Evolutionary conservation across 1,140 invertebrate species (phyloP).

Genomic region (Epicauta chinensis): DNA sequence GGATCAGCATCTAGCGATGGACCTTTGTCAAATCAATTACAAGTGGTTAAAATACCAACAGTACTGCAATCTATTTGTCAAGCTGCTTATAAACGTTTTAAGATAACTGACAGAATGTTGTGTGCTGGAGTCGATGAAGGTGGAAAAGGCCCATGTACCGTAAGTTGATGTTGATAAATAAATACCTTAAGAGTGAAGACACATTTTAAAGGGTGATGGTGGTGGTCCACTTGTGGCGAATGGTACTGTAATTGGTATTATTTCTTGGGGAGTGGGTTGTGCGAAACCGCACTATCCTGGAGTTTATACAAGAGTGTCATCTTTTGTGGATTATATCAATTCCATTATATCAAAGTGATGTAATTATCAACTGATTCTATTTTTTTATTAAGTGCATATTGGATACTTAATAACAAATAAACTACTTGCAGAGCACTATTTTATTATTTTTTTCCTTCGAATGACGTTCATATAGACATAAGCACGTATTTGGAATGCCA

Average conservation of each 20-base stretch:
- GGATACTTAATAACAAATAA: too few species aligned
- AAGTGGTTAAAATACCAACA: conserved; percentile 4
- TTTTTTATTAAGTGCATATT: too few species aligned
- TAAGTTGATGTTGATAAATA: conserved; percentile 45
- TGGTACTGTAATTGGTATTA: conserved; percentile 48
- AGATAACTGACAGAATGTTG: conserved; percentile 49
- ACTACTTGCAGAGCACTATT: too few species aligned
- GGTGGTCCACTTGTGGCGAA: conserved; percentile 30
- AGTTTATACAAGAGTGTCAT: conserved; percentile 54
- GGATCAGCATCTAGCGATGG: neutral
- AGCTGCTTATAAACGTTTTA: neutral
- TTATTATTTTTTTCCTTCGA: too few species aligned
- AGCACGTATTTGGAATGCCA: too few species aligned
- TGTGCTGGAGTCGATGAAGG: conserved; percentile 52
- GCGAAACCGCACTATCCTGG: conserved; percentile 53
- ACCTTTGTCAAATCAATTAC: neutral
- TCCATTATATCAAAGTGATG: too few species aligned
- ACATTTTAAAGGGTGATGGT: conserved; percentile 7
- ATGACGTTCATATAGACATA: too few species aligned
- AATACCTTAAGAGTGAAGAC: neutral
- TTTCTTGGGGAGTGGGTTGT: conserved; percentile 54
- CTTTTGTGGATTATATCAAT: conserved; percentile 46
- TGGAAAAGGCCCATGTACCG: conserved; percentile 49
- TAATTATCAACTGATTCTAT: too few species aligned
- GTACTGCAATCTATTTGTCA: neutral